Evolutionary conservation across 2,113 vertebrate species (phyloP), one percentile per base, ranked within the genome.

Genomic region (Scatophagus argus): DNA sequence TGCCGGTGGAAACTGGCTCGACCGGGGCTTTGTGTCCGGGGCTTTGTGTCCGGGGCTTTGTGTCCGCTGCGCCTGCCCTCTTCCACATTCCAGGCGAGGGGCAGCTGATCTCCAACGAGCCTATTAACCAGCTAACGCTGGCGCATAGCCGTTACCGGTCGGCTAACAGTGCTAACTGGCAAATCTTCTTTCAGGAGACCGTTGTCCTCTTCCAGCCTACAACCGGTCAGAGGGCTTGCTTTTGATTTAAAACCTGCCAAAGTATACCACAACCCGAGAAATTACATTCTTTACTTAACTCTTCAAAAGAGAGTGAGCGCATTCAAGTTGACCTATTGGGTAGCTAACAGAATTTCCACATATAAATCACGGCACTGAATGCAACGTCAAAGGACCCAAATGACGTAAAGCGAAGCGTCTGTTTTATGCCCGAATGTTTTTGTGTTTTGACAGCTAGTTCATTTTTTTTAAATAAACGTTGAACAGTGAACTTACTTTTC

Each of bases 381-480:
- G 29, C 6, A 17, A 62, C 70, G 62, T 76, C 59, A 73, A 67
- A 78, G 79, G 88, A 88, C 83, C 88, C 77, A 38, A 8, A 0
- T 64, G 78, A 82, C 79, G 76, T 71, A 43, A 27, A 0, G 7
- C 47, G 6, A 41, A 3, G 46, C 6, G 60, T 60, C 59, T 23
- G n/a, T 41, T 14, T 34, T 6, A 54, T 54, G 90, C 90, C 90
- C 88, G 86, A 77, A 77, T 79, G 78, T 56, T 55, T 82, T 68
- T 69, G 0, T 36, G 8, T 36, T 36, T 13, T n/a, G 55, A 38
- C 25, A 13, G 13, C 25, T 43, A 9, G 0, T 29, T 39, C 21
- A 27, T 27, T 55, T 54, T 61, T n/a, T n/a, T n/a, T n/a, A n/a
- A 17, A 29, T 2, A 34, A 56, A 4, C 38, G 13, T 44, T 32